Conservation (phyloP, 2,888 invertebrate genomes). For the Xanthorhoe designata region DNA sequence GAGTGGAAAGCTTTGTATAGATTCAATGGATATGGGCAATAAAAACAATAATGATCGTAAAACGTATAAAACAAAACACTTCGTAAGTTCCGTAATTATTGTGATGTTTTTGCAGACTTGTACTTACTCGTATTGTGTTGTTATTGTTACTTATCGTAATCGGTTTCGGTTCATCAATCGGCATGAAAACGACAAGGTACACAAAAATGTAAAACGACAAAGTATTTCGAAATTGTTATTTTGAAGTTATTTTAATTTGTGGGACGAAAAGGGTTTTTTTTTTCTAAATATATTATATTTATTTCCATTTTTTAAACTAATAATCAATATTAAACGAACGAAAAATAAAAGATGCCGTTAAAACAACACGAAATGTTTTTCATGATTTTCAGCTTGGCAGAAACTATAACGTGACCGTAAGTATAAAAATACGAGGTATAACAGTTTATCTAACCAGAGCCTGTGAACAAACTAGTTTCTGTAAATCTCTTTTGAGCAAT, state of each 20-base stretch:
- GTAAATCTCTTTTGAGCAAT: too few relatives aligned
- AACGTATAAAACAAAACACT: slow-evolving; percentile 43
- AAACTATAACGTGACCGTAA: not conserved
- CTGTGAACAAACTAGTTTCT: too few relatives aligned
- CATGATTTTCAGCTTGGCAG: slow-evolving; percentile 39
- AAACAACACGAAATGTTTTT: slow-evolving; percentile 8
- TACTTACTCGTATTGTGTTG: not conserved
- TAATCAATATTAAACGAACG: not conserved
- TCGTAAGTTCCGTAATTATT: slow-evolving; percentile 44
- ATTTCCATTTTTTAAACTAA: too few relatives aligned
- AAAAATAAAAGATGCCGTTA: not conserved
- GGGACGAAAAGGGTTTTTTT: too few relatives aligned
- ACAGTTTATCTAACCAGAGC: not conserved
- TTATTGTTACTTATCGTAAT: not conserved
- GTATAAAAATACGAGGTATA: not conserved
- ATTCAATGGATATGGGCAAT: slow-evolving; percentile 63
- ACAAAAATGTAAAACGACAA: too few relatives aligned
- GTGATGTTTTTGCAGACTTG: slow-evolving; percentile 44
- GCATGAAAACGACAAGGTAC: not conserved
- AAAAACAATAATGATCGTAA: slow-evolving; percentile 63
- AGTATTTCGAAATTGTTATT: too few relatives aligned
- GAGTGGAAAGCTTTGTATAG: slow-evolving; percentile 80
- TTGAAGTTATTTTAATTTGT: too few relatives aligned
- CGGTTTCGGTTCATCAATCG: not conserved
- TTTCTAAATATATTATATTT: too few relatives aligned